phyloP scores from a whole-genome alignment of 2,888 invertebrate species.

The Eudemis profundana region DNA sequence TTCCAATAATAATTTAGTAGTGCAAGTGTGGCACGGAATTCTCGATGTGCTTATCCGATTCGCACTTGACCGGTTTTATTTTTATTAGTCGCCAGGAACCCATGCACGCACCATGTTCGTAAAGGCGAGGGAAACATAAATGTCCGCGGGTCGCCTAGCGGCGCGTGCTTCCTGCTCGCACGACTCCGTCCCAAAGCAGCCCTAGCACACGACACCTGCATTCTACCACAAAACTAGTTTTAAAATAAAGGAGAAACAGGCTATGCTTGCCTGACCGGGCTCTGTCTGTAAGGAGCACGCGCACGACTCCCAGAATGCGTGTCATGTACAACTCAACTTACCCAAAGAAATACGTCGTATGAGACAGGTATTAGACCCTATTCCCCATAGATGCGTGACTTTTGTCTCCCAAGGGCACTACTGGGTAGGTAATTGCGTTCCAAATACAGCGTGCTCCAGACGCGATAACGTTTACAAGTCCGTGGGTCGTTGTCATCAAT shows the following conservation, averaged over 20 bases:
- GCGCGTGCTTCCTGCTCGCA: slow-evolving; percentile 76
- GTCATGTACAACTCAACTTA: slow-evolving; percentile 53
- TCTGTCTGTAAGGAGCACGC: slow-evolving; percentile 58
- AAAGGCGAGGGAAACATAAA: slow-evolving; percentile 57
- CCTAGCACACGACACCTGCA: slow-evolving; percentile 19
- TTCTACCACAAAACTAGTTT: slow-evolving; percentile 20
- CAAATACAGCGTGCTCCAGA: slow-evolving; percentile 60
- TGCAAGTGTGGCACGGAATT: no score
- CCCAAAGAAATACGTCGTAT: slow-evolving; percentile 11
- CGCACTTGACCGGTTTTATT: slow-evolving; percentile 1
- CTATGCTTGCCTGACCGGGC: slow-evolving; percentile 33
- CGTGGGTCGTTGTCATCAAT: slow-evolving; percentile 31
- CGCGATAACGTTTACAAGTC: slow-evolving; percentile 34
- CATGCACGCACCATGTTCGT: slow-evolving; percentile 58
- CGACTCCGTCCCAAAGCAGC: slow-evolving; percentile 44
- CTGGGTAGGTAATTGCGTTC: slow-evolving; percentile 55
- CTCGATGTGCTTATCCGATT: not conserved
- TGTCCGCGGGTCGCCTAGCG: slow-evolving; percentile 59
- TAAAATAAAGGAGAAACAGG: slow-evolving; percentile 9
- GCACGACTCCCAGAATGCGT: slow-evolving; percentile 70
- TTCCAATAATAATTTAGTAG: no score
- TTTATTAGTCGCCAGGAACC: not conserved
- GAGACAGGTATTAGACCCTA: not conserved
- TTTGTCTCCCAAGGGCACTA: not conserved
- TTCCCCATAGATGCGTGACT: not conserved